These are phyloP conservation scores for Arctia plantaginis DNA, from an alignment of 2,888 invertebrate genomes.

Conservation along the genomic window DNA sequence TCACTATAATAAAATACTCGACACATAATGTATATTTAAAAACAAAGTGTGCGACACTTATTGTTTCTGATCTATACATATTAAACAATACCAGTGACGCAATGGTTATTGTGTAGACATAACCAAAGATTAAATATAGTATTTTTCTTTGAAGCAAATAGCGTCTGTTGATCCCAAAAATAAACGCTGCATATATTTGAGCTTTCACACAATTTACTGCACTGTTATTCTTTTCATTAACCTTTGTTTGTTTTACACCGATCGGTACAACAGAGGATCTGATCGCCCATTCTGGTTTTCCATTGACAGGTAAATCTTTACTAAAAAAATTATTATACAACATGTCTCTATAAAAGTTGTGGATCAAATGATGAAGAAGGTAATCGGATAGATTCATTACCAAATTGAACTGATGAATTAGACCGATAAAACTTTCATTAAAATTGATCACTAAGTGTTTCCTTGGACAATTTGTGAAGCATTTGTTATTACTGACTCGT, in stretches of 20 bases:
- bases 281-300: conserved; percentile 49
- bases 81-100: conserved; percentile 38
- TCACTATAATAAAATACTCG: conserved; percentile 60
- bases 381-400: background rate
- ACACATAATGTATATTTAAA: conserved; percentile 54
- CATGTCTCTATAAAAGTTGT: conserved; percentile 21
- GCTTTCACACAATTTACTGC: conserved; percentile 49
- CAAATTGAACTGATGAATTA: conserved; percentile 23
- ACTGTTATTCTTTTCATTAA: conserved; percentile 31
- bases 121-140: conserved; percentile 40
- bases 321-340: conserved; percentile 30
- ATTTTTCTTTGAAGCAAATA: conserved; percentile 56
- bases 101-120: conserved; percentile 43
- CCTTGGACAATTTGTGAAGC: conserved; percentile 25
- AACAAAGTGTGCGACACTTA: conserved; percentile 52
- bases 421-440: conserved; percentile 45
- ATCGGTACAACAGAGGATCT: conserved; percentile 54
- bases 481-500: conserved; percentile 6
- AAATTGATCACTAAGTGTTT: conserved; percentile 30
- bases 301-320: conserved; percentile 45
- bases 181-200: conserved; percentile 48
- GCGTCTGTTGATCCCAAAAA: conserved; percentile 61
- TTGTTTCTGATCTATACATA: conserved; percentile 28
- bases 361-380: conserved; percentile 16
- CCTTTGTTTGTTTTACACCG: conserved; percentile 49